These are phyloP conservation scores for Polyommatus iphigenia DNA, from an alignment of 2,888 invertebrate species.

Conservation along the genomic window DNA sequence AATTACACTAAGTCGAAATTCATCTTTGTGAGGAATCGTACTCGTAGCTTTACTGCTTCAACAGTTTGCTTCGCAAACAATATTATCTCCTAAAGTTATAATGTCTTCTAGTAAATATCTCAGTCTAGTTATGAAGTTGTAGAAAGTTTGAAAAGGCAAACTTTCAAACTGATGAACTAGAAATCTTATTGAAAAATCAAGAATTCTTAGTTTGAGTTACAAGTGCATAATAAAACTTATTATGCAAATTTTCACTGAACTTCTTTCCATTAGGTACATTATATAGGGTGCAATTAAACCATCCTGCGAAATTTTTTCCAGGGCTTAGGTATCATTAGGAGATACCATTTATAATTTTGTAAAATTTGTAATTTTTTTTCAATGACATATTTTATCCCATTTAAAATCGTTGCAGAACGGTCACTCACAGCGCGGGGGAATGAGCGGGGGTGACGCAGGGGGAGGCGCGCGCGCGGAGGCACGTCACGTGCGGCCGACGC, in stretches of 20 bases:
- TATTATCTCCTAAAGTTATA: conserved; percentile 28
- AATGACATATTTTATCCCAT: too few species aligned
- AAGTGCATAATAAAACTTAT: conserved; percentile 9
- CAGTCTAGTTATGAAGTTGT: conserved; percentile 26
- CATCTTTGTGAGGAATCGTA: conserved; percentile 10
- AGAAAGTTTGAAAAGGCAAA: conserved; percentile 28
- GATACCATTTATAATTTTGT: too few species aligned
- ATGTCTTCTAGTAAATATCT: conserved; percentile 28
- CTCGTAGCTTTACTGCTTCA: not conserved
- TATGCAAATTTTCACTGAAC: not conserved
- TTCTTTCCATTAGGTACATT: not conserved
- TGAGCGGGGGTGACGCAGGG: too few species aligned
- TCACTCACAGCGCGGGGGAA: too few species aligned
- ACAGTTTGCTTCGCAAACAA: conserved; percentile 25
- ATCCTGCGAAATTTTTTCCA: too few species aligned
- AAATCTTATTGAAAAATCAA: conserved; percentile 19
- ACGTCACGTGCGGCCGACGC: too few species aligned
- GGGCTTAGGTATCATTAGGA: too few species aligned
- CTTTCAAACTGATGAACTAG: conserved; percentile 23
- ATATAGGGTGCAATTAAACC: too few species aligned
- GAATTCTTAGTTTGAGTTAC: conserved; percentile 14
- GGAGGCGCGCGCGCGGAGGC: too few species aligned
- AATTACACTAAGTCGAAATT: not conserved
- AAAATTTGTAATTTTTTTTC: too few species aligned
- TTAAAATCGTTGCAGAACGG: too few species aligned